Conservation (phyloP, 2,888 invertebrate genomes). For the Tetanocera ferruginea region DNA sequence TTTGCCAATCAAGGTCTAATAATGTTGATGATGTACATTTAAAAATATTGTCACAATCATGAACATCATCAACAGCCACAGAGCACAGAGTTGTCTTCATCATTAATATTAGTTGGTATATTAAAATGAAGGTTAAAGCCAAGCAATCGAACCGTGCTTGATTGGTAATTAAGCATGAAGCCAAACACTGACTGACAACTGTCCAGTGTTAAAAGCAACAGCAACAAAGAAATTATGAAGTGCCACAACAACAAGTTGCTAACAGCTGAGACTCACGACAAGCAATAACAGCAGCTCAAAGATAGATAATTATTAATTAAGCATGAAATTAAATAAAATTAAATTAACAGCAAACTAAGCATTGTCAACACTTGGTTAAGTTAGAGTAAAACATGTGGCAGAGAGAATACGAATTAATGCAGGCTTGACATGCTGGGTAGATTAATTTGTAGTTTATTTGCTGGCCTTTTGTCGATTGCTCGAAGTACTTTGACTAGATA, state of each 20-base stretch:
- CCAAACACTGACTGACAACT: not conserved
- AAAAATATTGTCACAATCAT: conserved; percentile 16
- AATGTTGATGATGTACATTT: not conserved
- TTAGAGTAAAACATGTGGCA: not conserved
- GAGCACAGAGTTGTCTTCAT: not conserved
- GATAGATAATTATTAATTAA: conserved; percentile 39
- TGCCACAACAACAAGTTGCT: not conserved
- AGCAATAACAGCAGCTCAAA: not conserved
- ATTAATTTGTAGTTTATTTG: not conserved
- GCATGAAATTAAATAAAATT: conserved; percentile 42
- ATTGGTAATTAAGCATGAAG: conserved; percentile 27
- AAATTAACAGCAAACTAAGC: conserved; percentile 17
- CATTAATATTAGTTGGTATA: conserved; percentile 32
- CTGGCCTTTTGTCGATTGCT: not conserved
- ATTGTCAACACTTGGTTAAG: conserved; percentile 22
- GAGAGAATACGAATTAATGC: not conserved
- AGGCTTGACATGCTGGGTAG: not conserved
- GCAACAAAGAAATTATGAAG: conserved; percentile 7
- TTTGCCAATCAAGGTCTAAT: not conserved
- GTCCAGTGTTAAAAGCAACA: no score
- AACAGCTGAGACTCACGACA: not conserved
- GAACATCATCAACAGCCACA: not conserved
- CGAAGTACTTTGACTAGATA: not conserved
- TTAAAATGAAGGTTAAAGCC: conserved; percentile 40
- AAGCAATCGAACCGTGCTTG: not conserved